These are phyloP conservation scores for Drosophila jambulina DNA, from an alignment of 1,140 invertebrate genomes.

Conservation along the genomic window DNA sequence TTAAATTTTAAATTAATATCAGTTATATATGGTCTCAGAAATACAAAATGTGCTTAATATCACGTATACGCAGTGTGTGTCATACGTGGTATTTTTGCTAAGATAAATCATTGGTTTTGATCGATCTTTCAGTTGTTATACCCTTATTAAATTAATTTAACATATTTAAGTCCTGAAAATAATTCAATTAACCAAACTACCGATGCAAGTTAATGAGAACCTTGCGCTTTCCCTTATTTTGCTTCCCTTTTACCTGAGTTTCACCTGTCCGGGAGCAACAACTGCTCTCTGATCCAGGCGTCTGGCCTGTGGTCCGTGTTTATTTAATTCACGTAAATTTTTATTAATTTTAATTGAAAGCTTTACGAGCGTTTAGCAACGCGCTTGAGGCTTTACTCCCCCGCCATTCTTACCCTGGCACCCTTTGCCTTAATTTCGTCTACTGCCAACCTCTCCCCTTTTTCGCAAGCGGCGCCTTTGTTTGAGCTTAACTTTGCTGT, in stretches of 20 bases:
- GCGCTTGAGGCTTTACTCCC: constrained; percentile 22
- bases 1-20: too few relatives aligned
- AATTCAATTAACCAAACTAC: neutral
- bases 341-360: constrained; percentile 84
- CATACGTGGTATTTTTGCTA: neutral
- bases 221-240: neutral
- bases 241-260: neutral
- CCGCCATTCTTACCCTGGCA: neutral
- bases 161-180: neutral
- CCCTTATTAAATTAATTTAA: too few relatives aligned
- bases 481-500: constrained; percentile 48
- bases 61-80: constrained; percentile 1
- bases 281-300: neutral
- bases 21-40: too few relatives aligned
- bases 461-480: constrained; percentile 55
- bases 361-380: constrained; percentile 72
- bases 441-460: neutral
- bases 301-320: constrained; percentile 45
- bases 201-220: neutral
- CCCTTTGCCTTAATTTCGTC: neutral
- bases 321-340: constrained; percentile 82
- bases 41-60: neutral
- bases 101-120: too few relatives aligned
- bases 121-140: too few relatives aligned
- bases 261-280: constrained; percentile 9